Evolutionary conservation across 1,140 invertebrate genomes (phyloP), one percentile per base, ranked within the genome.

Genomic region (Diachasmimorpha longicaudata): DNA sequence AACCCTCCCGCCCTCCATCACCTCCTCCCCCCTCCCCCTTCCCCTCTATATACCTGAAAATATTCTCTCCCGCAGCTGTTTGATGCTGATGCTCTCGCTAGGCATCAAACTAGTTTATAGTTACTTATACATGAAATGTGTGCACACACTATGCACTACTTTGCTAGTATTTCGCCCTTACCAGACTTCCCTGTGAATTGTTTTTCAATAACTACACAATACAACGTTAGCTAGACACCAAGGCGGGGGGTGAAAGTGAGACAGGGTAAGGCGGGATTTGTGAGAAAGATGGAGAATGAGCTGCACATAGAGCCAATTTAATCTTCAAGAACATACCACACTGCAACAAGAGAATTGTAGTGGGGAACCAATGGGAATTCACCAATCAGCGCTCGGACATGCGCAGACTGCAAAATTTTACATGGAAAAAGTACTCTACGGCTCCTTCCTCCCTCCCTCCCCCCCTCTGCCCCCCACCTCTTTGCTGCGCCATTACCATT

Each of bases 301-400:
- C 10, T 16, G 21, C 39, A 74, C 74, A 63, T 52, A 67, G 31
- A 42, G 67, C 14, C 14, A 70, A 75, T 70, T 75, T 14, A 70
- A 58, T 75, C 70, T 70, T 19, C 48, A 48, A 23, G 16, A 70
- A 63, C 74, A 68, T 70, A 63, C 52, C 37, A 37, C 48, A 55
- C 23, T 23, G 25, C 21, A 23, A 14, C 6, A 23, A 5, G n/a
- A 68, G 42, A 74, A 31, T 6, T 6, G 6, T 31, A 31, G 72
- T 77, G 67, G 76, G 76, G 76, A 70, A 36, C 76, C 76, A 77
- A 77, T 77, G 5, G 36, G 10, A 21, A 46, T n/a, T 10, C 23
- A 48, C 31, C 37, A 37, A 5, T 42, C 23, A 19, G 14, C 4
- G 16, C 31, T 13, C 13, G 68, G 14, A 71, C 76, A 69, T 77